These are phyloP conservation scores for Eumerus sabulonum DNA, from an alignment of 2,888 invertebrate genomes.

Conservation along the genomic window DNA sequence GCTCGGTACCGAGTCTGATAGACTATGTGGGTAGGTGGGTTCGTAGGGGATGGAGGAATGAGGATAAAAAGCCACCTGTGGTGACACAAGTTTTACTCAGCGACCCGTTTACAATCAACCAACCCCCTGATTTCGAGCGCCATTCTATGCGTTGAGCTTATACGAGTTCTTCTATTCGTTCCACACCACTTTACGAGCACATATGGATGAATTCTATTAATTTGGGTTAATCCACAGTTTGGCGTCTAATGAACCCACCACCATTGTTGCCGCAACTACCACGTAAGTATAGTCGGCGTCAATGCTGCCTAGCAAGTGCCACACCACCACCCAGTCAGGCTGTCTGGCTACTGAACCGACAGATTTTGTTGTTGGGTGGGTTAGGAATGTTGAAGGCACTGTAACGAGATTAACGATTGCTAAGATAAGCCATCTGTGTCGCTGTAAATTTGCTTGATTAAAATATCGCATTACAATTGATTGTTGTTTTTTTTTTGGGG, in stretches of 20 bases:
- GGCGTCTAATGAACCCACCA: conserved; percentile 64
- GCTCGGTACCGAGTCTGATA: background rate
- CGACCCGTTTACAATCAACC: conserved; percentile 44
- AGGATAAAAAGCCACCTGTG: conserved; percentile 51
- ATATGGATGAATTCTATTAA: conserved; percentile 58
- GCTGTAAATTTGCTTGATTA: conserved; percentile 54
- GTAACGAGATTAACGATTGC: conserved; percentile 25
- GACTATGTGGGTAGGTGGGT: background rate
- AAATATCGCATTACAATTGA: conserved; percentile 65
- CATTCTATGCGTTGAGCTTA: background rate
- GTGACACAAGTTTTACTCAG: conserved; percentile 60
- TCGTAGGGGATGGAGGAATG: conserved; percentile 10
- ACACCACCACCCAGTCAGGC: conserved; percentile 24
- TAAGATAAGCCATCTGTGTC: conserved; percentile 63
- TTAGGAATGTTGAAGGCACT: background rate
- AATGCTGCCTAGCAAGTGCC: background rate
- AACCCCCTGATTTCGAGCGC: conserved; percentile 6
- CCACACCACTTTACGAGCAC: conserved; percentile 40
- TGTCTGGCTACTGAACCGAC: conserved; percentile 25
- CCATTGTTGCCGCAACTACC: no score
- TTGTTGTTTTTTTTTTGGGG: conserved; percentile 50
- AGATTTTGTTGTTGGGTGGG: conserved; percentile 27
- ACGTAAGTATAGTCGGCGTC: conserved; percentile 12
- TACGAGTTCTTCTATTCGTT: conserved; percentile 23
- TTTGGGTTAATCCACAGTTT: conserved; percentile 66